Evolutionary conservation across 2,113 vertebrate species (phyloP), one percentile per base, ranked within the genome.

Genomic region (Gasterosteus aculeatus): DNA sequence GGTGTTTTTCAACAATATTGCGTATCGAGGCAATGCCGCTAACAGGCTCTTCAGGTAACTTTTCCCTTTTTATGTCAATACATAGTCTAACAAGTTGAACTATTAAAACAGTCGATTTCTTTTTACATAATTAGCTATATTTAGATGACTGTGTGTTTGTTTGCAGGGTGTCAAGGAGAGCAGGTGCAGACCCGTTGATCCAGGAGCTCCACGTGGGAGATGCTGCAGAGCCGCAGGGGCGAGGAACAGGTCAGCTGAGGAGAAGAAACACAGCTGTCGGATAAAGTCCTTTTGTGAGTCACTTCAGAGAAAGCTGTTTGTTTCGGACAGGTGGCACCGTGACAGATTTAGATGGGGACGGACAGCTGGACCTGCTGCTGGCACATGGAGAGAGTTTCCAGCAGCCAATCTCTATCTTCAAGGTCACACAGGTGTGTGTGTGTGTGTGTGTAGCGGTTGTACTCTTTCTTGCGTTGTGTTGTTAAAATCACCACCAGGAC

Each of bases 1-100:
- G 72, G 93, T 97, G 78, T 98, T 98, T 91, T 97, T 97, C 91
- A 98, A 98, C 93, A 98, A 98, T 79, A 98, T 99, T 0, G 97
- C 97, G 12, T 96, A 97, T 87, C 93, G 93, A 0, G 95, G 95
- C 75, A 81, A 90, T 1, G 95, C 97, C 0, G 95, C 97, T 33
- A 98, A 98, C 83, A 95, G 95, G 64, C 93, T 98, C 47, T 98
- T 99, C 89, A 95, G 96, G 97, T 99, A 87, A 65, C 18, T 42
- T 31, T 51, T 57, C 1, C 10, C 12, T 54, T n/a, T 35, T 63
- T 47, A 11, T 53, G 26, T 42, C 9, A 60, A 47, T 16, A 10
- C 26, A 7, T 51, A 29, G 19, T 65, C 31, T 0, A 42, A 16
- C 18, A 15, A 68, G 38, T 59, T 47, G 38, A 29, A 7, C 7